Percentiles rank a stretch among this genome's conserved stretches.
Evolutionary conservation across 30 jellyfish, hydroid and myxozoan genomes (phyloP).

Genomic region (Pseudorhiza aurosa): DNA sequence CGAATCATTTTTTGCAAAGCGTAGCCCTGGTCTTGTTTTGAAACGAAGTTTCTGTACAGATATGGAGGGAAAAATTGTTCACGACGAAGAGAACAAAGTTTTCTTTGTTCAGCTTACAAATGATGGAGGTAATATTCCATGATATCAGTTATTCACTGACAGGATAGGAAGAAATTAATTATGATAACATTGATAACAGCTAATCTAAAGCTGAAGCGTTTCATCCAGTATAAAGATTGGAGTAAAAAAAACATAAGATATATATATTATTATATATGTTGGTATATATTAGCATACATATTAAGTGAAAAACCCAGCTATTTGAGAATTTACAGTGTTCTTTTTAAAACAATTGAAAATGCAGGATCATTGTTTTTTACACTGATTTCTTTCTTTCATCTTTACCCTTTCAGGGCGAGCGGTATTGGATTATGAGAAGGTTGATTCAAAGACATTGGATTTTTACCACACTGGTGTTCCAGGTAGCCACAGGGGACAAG

Average conservation of each 20-base stretch:
- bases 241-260: too few species aligned
- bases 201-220: too few species aligned
- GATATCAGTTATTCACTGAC: too few species aligned
- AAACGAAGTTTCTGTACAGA: neutral
- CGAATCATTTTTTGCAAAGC: neutral
- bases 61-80: conserved; percentile 27
- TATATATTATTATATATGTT: too few species aligned
- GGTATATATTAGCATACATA: too few species aligned
- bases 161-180: too few species aligned
- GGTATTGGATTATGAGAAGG: conserved; percentile 42
- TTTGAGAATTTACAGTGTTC: too few species aligned
- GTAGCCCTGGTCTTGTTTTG: neutral
- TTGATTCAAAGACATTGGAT: conserved; percentile 12
- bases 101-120: conserved; percentile 33
- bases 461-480: conserved; percentile 81
- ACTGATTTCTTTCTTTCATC: neutral
- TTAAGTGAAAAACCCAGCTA: too few species aligned
- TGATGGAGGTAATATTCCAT: conserved; percentile 42
- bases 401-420: conserved; percentile 52
- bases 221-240: too few species aligned
- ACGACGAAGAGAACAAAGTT: conserved; percentile 18
- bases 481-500: conserved; percentile 66
- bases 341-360: too few species aligned
- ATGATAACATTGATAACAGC: too few species aligned
- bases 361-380: too few species aligned